Evolutionary conservation across 2,113 vertebrate genomes (phyloP), one percentile per base, ranked within the genome.

Genomic region (Misgurnus anguillicaudatus): DNA sequence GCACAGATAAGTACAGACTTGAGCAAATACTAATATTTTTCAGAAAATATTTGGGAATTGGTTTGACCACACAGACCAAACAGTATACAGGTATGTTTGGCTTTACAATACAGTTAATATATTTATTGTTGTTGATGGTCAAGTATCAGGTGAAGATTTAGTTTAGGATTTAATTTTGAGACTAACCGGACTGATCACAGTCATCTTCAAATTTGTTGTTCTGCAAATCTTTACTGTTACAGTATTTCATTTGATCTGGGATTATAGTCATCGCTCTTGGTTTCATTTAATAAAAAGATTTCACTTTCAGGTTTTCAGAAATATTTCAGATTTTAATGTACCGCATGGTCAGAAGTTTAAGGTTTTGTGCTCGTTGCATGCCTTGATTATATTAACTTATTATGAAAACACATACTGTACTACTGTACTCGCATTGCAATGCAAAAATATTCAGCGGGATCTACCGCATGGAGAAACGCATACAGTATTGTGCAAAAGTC

Each of bases 371-470:
- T 73, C 41, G 39, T 57, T 38, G 53, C 70, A 60, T 73, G 55
- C 53, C 38, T 58, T 60, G n/a, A 60, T 55, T 60, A 9, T n/a
- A 8, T 8, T 8, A 57, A 7, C n/a, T 57, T n/a, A 17, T 57
- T 57, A 16, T 51, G 47, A 11, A 51, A 51, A 51, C 47, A 51
- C 13, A 51, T 42, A 9, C 41, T 31, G 24, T 31, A 31, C 5
- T 4, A 42, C 41, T 5, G 48, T 17, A 51, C 13, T 51, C 53
- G 3, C n/a, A 60, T 36, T 16, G 9, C 13, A 42, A 60, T 21
- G 47, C 53, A 75, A n/a, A 76, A 47, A 64, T 39, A 19, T 39
- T 63, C 60, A n/a, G 5, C 8, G 51, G 42, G 38, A 72, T 72
- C 38, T 4, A 42, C 10, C 19, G 53, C 69, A 57, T 71, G 17